phyloP scores from a whole-genome alignment of 2,888 invertebrate species.

The Palloptera scutellata region DNA sequence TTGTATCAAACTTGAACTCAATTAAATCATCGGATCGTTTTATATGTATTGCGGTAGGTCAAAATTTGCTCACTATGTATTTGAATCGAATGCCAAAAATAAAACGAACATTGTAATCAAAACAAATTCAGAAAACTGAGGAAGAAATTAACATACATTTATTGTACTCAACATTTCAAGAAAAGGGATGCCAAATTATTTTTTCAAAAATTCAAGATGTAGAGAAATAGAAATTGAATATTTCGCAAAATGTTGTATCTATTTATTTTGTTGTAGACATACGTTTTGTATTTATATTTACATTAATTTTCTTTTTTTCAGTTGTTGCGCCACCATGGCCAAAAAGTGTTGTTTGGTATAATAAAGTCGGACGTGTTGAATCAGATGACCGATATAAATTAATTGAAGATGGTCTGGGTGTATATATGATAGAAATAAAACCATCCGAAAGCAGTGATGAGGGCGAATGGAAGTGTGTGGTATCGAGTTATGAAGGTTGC shows the following conservation, averaged over 20 bases:
- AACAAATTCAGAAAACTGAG: constrained; percentile 24
- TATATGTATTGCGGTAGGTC: constrained; percentile 59
- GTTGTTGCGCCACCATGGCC: constrained; percentile 89
- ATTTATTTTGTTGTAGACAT: no score
- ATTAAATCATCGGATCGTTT: constrained; percentile 48
- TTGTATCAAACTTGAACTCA: constrained; percentile 60
- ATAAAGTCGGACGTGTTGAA: constrained; percentile 81
- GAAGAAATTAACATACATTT: neutral
- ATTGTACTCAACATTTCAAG: neutral
- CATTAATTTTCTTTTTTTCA: constrained; percentile 46
- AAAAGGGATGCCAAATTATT: no score
- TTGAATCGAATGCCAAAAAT: constrained; percentile 43
- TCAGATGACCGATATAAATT: constrained; percentile 75
- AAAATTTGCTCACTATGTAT: constrained; percentile 38
- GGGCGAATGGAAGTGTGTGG: constrained; percentile 91
- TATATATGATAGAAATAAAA: constrained; percentile 78
- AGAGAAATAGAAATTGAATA: no score
- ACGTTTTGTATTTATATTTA: neutral
- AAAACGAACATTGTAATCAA: constrained; percentile 39
- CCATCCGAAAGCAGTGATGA: constrained; percentile 82
- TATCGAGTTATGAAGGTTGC: constrained; percentile 77
- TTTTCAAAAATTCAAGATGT: no score
- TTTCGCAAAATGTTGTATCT: no score
- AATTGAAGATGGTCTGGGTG: constrained; percentile 83
- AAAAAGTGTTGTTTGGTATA: constrained; percentile 83